Evolutionary conservation across 2,888 invertebrate genomes (phyloP).

Genomic region (Ennomos quercinarius): DNA sequence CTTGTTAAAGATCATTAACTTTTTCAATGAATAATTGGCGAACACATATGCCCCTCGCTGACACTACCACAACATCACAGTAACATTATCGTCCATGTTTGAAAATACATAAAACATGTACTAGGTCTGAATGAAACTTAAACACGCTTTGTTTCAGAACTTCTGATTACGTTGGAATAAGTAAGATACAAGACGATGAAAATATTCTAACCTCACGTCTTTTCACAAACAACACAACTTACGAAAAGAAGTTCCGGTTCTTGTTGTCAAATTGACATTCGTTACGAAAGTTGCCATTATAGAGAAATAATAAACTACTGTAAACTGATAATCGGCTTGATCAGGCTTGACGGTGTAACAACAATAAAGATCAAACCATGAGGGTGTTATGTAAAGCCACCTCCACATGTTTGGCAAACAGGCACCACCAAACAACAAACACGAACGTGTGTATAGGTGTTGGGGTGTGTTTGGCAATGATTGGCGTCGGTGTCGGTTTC

Average conservation of each 20-base stretch:
- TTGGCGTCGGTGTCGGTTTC: too few relatives aligned
- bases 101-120: slow-evolving; percentile 31
- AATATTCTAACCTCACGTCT: slow-evolving; percentile 79
- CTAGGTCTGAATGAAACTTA: not conserved
- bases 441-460: too few relatives aligned
- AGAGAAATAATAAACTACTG: slow-evolving; percentile 18
- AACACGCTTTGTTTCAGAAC: slow-evolving; percentile 8
- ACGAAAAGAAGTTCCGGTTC: slow-evolving; percentile 65
- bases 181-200: slow-evolving; percentile 65
- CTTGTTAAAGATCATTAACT: not conserved
- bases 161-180: slow-evolving; percentile 14
- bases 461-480: too few relatives aligned
- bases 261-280: slow-evolving; percentile 42
- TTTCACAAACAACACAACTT: slow-evolving; percentile 65
- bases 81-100: slow-evolving; percentile 35
- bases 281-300: slow-evolving; percentile 27
- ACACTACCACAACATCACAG: slow-evolving; percentile 45
- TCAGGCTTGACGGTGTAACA: not conserved
- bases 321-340: slow-evolving; percentile 1
- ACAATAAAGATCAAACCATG: too few relatives aligned
- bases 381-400: too few relatives aligned
- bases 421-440: too few relatives aligned
- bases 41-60: slow-evolving; percentile 1
- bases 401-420: too few relatives aligned
- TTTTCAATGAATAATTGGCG: not conserved